phyloP scores from a whole-genome alignment of 2,113 vertebrate genomes.

The Vidua macroura region DNA sequence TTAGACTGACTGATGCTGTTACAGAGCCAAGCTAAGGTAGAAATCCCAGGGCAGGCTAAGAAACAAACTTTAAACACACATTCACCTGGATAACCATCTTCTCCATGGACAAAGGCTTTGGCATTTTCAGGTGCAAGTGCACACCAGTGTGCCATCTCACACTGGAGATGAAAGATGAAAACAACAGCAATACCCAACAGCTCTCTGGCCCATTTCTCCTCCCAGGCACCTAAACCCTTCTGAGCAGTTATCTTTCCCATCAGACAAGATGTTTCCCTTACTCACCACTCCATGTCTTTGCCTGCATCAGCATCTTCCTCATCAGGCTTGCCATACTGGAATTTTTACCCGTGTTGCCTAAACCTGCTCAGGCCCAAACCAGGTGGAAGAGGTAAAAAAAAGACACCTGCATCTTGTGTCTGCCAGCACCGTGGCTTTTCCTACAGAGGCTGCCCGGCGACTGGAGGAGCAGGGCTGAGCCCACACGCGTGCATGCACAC shows the following conservation, averaged over 20 bases:
- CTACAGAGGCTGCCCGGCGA: not conserved
- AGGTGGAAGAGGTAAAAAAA: not conserved
- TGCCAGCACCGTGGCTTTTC: not conserved
- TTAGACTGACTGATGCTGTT: not conserved
- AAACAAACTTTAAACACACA: not conserved
- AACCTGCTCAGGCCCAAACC: constrained; percentile 22
- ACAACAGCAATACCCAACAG: not conserved
- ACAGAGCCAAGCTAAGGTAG: not conserved
- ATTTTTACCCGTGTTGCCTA: not conserved
- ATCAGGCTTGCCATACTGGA: constrained; percentile 57
- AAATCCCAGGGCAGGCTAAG: not conserved
- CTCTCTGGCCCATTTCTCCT: not conserved
- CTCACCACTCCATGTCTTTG: constrained; percentile 43
- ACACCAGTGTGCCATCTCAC: not conserved
- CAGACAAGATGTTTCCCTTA: not conserved
- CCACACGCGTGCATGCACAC: not conserved
- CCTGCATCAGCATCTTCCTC: constrained; percentile 60
- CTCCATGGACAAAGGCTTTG: not conserved
- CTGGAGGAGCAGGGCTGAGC: not conserved
- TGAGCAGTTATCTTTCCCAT: not conserved
- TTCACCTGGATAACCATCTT: not conserved
- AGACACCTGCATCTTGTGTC: not conserved
- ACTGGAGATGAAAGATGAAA: not conserved
- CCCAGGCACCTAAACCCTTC: not conserved
- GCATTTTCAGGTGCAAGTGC: not conserved